Percentiles rank a stretch among this genome's conserved stretches.
Evolutionary conservation across 2,888 invertebrate species (phyloP).

Genomic region (Onthophagus sagittarius): DNA sequence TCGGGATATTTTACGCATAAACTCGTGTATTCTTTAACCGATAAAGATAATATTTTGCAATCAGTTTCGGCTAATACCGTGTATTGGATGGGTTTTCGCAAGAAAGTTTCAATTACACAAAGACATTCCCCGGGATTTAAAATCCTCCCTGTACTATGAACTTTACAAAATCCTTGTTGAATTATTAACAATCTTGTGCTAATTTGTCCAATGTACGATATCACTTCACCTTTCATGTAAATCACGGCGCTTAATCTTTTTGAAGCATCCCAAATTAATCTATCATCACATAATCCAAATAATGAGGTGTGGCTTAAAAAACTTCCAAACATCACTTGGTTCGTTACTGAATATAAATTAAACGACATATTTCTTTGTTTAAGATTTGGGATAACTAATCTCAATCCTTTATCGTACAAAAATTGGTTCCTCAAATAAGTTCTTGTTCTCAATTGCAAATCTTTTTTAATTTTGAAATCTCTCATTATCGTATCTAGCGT

Average conservation of each 20-base stretch:
- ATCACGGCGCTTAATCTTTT: conserved; percentile 18
- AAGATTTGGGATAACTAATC: conserved; percentile 14
- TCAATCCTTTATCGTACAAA: conserved; percentile 35
- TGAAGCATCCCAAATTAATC: conserved; percentile 26
- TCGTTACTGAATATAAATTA: conserved; percentile 8
- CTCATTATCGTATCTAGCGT: conserved; percentile 51
- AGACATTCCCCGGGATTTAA: conserved; percentile 26
- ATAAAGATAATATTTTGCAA: conserved; percentile 26
- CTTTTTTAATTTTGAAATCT: conserved; percentile 51
- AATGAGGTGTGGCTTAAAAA: conserved; percentile 1
- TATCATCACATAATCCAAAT: conserved; percentile 10
- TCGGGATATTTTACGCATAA: conserved; percentile 42
- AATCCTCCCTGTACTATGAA: conserved; percentile 9
- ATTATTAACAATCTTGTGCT: conserved; percentile 32
- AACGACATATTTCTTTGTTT: background rate
- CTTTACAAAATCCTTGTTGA: conserved; percentile 29
- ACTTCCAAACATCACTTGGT: conserved; percentile 14
- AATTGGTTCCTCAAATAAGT: conserved; percentile 15
- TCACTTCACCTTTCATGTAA: conserved; percentile 29
- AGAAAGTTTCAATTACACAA: conserved; percentile 27
- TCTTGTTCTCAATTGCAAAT: conserved; percentile 41
- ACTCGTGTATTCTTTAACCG: conserved; percentile 13
- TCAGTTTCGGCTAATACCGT: conserved; percentile 29
- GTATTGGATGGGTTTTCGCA: conserved; percentile 27
- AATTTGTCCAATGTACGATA: conserved; percentile 31